Evolutionary conservation across 2,888 invertebrate genomes (phyloP), one percentile per base, ranked within the genome.

Genomic region (Athrips mouffetella): DNA sequence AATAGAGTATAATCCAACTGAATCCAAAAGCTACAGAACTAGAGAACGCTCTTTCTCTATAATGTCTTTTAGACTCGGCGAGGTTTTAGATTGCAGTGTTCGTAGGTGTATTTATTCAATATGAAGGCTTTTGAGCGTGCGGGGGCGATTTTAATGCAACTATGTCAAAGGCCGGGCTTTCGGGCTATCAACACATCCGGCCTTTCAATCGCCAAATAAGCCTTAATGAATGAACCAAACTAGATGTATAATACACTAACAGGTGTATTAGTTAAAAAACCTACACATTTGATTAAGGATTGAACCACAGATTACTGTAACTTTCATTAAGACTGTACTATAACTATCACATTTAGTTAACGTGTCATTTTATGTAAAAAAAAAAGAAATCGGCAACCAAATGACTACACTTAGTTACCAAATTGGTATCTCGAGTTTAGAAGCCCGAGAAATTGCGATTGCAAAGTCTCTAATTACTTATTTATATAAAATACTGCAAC

Each of bases 51-150:
- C 35, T 49, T 52, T 30, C 27, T 49, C 47, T 47, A 25, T 50
- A 52, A 40, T 29, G 46, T 35, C 50, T 45, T 54, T 56, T 65
- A 55, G 53, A 59, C 57, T 53, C 44, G 53, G 62, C 52, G 29
- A 63, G 56, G 49, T 73, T 62, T 60, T 58, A 69, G 73, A 73
- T 72, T 73, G 74, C 73, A 67, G 59, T 46, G 54, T 40, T 48
- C 66, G 82, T 82, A 77, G 80, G 82, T 73, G 81, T 79, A 70
- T 76, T 76, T 76, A 75, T 76, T 76, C 69, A 71, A 76, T 69
- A 73, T 35, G 35, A 45, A 45, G 45, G 33, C 33, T 74, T 73
- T 73, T 61, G 69, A 62, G 62, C 64, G 50, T 39, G 76, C 70
- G 80, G 78, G 73, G 80, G 80, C 76, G 77, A 66, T 53, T 69